Conservation (phyloP, 2,113 vertebrate genomes). For the Corythaeola cristata region DNA sequence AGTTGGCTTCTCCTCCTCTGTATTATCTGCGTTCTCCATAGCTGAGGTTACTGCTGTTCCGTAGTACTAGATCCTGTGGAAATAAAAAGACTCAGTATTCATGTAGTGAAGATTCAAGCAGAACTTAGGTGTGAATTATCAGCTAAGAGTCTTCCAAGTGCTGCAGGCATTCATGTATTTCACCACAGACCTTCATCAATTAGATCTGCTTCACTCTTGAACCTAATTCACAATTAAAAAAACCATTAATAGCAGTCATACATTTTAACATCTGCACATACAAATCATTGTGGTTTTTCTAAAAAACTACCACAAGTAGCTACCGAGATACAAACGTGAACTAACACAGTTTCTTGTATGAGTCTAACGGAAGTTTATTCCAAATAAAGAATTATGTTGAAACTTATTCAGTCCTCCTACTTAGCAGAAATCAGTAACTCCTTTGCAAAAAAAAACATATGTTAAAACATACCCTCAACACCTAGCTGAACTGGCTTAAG, state of each 20-base stretch:
- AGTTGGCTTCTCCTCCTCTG: conserved; percentile 62
- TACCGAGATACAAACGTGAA: accelerated
- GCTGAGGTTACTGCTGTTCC: background rate
- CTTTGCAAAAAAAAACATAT: background rate
- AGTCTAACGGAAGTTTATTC: background rate
- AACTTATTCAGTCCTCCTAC: background rate
- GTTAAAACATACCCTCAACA: accelerated
- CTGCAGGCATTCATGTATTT: accelerated
- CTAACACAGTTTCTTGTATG: accelerated
- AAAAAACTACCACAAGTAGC: background rate
- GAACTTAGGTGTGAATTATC: accelerated
- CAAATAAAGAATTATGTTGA: background rate
- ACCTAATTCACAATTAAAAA: background rate
- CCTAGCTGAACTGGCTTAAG: background rate
- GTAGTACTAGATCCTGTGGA: conserved; percentile 38
- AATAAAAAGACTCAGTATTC: background rate
- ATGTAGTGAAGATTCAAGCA: background rate
- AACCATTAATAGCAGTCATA: accelerated
- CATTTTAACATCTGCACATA: accelerated
- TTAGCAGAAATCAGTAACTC: background rate
- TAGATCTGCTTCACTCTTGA: accelerated
- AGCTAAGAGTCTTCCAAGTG: background rate
- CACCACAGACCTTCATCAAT: background rate
- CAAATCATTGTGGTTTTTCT: accelerated
- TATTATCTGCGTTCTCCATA: conserved; percentile 70